Evolutionary conservation across 92 coral and sea anemone genomes (phyloP).

Genomic region (Epizoanthus illoricatus): DNA sequence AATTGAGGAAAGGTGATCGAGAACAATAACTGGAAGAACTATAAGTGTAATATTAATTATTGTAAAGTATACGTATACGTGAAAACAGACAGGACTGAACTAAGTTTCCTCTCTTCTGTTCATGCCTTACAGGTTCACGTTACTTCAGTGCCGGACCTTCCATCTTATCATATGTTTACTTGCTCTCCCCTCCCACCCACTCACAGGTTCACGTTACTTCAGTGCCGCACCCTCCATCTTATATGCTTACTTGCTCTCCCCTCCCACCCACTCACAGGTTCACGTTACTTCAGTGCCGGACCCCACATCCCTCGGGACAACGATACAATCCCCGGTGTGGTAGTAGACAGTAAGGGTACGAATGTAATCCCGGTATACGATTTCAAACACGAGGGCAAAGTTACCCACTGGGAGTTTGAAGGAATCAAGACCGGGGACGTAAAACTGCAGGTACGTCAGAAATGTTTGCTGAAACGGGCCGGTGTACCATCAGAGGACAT

Average conservation of each 20-base stretch:
- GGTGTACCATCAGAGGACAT: too few relatives aligned
- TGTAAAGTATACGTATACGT: too few relatives aligned
- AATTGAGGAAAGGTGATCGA: too few relatives aligned
- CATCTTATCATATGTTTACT: not conserved
- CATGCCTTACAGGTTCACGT: too few relatives aligned
- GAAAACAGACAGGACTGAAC: too few relatives aligned
- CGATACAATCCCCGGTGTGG: conserved; percentile 28
- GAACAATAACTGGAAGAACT: too few relatives aligned
- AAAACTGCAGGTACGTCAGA: conserved; percentile 62
- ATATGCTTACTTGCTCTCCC: not conserved
- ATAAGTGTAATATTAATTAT: too few relatives aligned
- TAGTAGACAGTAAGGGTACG: conserved; percentile 48
- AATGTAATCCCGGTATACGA: conserved; percentile 68
- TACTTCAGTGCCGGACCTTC: not conserved
- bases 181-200: not conserved
- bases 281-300: conserved; percentile 69
- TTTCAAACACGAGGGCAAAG: conserved; percentile 65
- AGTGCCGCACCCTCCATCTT: too few relatives aligned
- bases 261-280: conserved; percentile 43
- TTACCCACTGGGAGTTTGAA: conserved; percentile 89
- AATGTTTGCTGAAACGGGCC: too few relatives aligned
- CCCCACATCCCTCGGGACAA: conserved; percentile 72
- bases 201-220: conserved; percentile 54
- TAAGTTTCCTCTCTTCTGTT: too few relatives aligned
- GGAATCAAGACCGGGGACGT: conserved; percentile 71